Evolutionary conservation across 2,113 vertebrate genomes (phyloP).

Genomic region (Nycticorax nycticorax): DNA sequence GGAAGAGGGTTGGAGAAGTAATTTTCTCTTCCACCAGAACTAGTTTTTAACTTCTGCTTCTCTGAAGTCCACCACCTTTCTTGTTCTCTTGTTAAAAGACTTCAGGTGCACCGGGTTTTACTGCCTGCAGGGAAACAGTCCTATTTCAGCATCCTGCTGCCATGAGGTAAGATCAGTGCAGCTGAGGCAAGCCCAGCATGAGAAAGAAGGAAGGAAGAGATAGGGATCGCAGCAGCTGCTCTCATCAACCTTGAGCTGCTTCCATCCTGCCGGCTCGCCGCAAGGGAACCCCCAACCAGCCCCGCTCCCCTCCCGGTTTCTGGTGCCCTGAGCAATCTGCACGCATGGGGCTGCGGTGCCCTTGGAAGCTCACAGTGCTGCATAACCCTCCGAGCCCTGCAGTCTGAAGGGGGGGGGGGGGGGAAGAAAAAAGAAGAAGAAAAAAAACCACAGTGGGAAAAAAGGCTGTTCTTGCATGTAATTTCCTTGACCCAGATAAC

Average conservation of each 20-base stretch:
- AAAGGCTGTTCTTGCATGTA: not conserved
- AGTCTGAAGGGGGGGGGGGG: not conserved
- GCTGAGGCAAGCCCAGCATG: not conserved
- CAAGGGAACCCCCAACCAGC: not conserved
- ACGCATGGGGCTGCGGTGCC: rapidly evolving
- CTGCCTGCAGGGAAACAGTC: not conserved
- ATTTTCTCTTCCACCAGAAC: not conserved
- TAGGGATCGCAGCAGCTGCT: not conserved
- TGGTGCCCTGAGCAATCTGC: not conserved
- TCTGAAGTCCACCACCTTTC: not conserved
- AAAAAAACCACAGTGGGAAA: too few species aligned
- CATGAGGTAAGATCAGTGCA: not conserved
- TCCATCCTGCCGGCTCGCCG: not conserved
- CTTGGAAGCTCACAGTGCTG: not conserved
- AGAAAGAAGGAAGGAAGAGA: not conserved
- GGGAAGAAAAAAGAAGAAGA: not conserved
- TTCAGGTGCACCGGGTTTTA: not conserved
- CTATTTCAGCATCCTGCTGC: not conserved
- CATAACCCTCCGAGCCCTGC: not conserved
- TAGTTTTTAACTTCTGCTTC: not conserved
- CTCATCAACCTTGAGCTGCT: not conserved
- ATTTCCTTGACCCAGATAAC: not conserved
- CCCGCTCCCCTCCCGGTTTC: rapidly evolving
- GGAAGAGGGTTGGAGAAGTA: not conserved
- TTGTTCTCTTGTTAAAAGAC: not conserved